Base-by-base conservation (phyloP, 2,113 vertebrate genomes). In the Boleophthalmus pectinirostris region DNA sequence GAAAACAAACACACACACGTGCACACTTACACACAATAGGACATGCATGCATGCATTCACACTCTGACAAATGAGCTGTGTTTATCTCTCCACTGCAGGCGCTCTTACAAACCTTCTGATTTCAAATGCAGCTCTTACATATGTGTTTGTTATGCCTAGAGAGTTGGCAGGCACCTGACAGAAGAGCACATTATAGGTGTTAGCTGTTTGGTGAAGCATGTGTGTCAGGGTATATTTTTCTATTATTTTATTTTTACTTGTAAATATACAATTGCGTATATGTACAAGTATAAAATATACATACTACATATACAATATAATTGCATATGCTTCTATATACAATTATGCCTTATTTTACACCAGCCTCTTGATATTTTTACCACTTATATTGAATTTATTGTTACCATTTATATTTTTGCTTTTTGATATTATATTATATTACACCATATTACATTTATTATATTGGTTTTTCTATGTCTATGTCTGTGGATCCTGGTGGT, bases 31-130 rank as follows among this genome's bases (percentile, higher is more conserved):
- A 53, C 51, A 53, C 51, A 20, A 53, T n/a, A 45, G 49, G 49
- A 60, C 54, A 66, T 15, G 47, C 71, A 57, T 38, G 49, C 60
- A 64, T 53, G 49, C 33, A 66, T 20, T 58, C 74, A 69, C 66
- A 70, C 65, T 57, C n/a, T 47, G 29, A 78, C 5, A 83, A 85
- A 84, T 80, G 65, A 46, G 61, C 45, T 65, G 64, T 74, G 74
- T 83, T 89, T 81, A 89, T 89, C 87, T 86, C 86, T 49, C 46
- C 67, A 23, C 82, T 72, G 70, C 85, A 87, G 83, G 72, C 84
- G 45, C 67, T 47, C 68, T 63, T 79, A 84, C 73, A 75, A 80
- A 66, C 56, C n/a, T 9, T 79, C 73, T 80, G 75, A 82, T 85
- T 82, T 81, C 66, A 73, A 63, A 75, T 73, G 76, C 75, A 79